Conservation (phyloP, 2,113 vertebrate genomes). For the Apteryx owenii region DNA sequence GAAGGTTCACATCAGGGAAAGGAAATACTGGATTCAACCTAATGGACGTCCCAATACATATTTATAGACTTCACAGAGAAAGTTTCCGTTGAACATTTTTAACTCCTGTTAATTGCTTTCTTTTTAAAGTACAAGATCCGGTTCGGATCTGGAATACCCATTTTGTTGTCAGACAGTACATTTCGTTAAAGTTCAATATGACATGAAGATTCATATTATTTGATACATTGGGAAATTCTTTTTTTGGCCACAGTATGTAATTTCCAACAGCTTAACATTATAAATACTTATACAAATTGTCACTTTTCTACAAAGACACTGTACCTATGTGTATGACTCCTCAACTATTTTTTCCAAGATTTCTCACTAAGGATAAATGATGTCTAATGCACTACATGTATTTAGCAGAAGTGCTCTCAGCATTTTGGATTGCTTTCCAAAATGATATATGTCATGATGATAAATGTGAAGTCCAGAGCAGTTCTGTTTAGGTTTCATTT, state of each 20-base stretch:
- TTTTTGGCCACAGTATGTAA: rapidly evolving
- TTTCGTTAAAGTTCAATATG: background rate
- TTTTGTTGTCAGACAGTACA: rapidly evolving
- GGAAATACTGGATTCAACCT: conserved; percentile 15
- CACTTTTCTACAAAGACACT: background rate
- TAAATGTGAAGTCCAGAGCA: conserved; percentile 53
- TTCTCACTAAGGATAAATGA: background rate
- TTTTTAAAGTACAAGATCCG: background rate
- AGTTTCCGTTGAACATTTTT: background rate
- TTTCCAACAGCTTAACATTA: background rate
- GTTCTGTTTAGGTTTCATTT: background rate
- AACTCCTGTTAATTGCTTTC: background rate
- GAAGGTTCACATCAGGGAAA: conserved; percentile 24
- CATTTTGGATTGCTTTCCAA: conserved; percentile 36
- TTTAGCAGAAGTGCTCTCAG: background rate
- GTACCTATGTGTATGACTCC: rapidly evolving
- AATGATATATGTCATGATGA: conserved; percentile 24
- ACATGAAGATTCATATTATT: background rate
- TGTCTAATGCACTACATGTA: background rate
- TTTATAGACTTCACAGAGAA: conserved; percentile 25
- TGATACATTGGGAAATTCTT: background rate
- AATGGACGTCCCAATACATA: background rate
- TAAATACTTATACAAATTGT: background rate
- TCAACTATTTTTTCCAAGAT: background rate
- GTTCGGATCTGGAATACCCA: background rate